phyloP scores from a whole-genome alignment of 1,140 invertebrate species.

The Papilio xuthus region DNA sequence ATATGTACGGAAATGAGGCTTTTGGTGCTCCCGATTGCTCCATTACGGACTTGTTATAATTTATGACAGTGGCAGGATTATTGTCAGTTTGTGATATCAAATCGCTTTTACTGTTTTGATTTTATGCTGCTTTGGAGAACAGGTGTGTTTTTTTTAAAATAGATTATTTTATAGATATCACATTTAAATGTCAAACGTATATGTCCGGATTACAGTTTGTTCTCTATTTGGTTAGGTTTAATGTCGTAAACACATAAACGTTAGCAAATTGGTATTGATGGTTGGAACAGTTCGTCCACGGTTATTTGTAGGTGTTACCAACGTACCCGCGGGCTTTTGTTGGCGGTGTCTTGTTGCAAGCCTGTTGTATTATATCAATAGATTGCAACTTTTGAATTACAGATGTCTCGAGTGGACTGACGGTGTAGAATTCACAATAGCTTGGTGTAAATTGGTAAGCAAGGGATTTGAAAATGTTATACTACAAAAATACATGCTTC shows the following conservation, averaged over 20 bases:
- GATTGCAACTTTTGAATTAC: conserved; percentile 23
- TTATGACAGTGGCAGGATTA: background rate
- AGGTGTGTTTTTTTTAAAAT: background rate
- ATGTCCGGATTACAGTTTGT: background rate
- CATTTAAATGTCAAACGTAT: background rate
- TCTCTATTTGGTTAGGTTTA: conserved; percentile 32
- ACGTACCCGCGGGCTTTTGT: conserved; percentile 31
- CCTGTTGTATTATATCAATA: conserved; percentile 28
- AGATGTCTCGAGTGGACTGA: conserved; percentile 5
- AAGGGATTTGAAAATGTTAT: background rate
- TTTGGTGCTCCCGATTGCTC: conserved; percentile 29
- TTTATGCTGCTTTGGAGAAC: background rate
- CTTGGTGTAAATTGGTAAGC: background rate
- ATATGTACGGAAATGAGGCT: conserved; percentile 28
- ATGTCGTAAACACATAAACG: conserved; percentile 27
- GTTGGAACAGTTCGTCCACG: conserved; percentile 33
- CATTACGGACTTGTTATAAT: background rate
- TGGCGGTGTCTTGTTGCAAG: conserved; percentile 36
- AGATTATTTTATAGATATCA: background rate
- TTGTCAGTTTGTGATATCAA: conserved; percentile 5
- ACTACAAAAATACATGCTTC: background rate
- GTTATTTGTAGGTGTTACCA: conserved; percentile 39
- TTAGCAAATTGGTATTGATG: conserved; percentile 31
- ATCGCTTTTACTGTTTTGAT: conserved; percentile 9
- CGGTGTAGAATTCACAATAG: conserved; percentile 6